Percentiles rank a stretch among this genome's conserved stretches.
Evolutionary conservation across 2,797 vertebrate genomes (phyloP).

Genomic region (Prionace glauca): DNA sequence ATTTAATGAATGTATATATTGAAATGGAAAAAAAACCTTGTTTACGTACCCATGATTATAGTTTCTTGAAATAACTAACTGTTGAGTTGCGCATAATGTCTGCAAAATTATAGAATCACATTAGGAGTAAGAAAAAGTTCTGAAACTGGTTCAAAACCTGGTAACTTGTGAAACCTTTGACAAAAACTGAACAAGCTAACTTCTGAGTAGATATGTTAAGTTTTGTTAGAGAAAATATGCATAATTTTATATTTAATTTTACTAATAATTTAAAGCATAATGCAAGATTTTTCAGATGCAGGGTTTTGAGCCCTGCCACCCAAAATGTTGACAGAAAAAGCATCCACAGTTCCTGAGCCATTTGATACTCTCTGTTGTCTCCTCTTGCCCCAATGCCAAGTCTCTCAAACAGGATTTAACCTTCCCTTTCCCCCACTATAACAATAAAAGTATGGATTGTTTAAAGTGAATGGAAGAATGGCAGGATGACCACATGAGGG

Average conservation of each 20-base stretch:
- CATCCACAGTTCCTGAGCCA: no score
- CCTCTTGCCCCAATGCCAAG: no score
- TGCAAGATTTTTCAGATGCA: neutral
- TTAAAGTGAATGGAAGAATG: no score
- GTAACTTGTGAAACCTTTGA: neutral
- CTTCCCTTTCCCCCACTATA: no score
- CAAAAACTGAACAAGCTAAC: neutral
- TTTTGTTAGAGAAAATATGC: neutral
- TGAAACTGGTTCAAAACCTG: neutral
- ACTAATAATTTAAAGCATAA: neutral
- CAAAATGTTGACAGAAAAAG: no score
- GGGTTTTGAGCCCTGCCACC: neutral
- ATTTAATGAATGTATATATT: neutral
- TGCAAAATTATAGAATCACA: neutral
- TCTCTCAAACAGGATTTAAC: no score
- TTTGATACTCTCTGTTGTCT: no score
- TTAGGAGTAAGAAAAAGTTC: neutral
- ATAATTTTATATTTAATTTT: neutral
- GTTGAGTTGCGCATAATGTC: neutral
- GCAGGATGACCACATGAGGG: no score
- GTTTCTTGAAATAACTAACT: conserved; percentile 18
- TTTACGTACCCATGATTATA: neutral
- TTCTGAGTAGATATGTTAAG: neutral
- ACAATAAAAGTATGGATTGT: no score
- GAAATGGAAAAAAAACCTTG: neutral